Evolutionary conservation across 2,797 vertebrate genomes (phyloP), one percentile per base, ranked within the genome.

Genomic region (Ficedula albicollis): DNA sequence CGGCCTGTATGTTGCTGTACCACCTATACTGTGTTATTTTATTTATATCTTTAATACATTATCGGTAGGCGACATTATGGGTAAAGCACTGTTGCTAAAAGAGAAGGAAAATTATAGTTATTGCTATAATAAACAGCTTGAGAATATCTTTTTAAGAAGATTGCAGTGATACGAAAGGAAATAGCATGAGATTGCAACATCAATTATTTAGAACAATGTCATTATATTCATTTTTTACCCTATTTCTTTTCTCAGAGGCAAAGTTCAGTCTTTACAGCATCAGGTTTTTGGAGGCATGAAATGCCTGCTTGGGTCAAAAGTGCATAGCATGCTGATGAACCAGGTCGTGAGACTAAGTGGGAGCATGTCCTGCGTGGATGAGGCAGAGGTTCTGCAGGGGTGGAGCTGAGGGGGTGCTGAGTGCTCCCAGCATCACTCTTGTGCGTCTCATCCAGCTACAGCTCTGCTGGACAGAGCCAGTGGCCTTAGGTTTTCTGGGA

Each of bases 51-150:
- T 96, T 97, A 96, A 97, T 97, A 97, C 94, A 6, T 87, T 96
- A 92, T 95, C 84, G 41, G 91, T 93, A 94, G 93, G 94, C 21
- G 5, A 96, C 83, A 80, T 96, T 93, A 85, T 72, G 88, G 74
- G 88, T 94, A 89, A 96, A 96, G 88, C 91, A 82, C 77, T 94
- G 62, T 88, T 93, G 46, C 97, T 97, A 95, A 97, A 97, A 96
- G 92, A 92, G 96, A 98, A 97, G 92, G 95, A 96, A 97, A 97
- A 96, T 96, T 95, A 96, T 82, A 96, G 97, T 96, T 98, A 96
- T 97, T 96, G 94, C 91, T 92, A 67, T 92, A 90, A 96, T 96
- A 98, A 97, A 97, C 94, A 96, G 97, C 96, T 97, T 96, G 93
- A 95, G 87, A 97, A 96, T 96, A 96, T 95, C 86, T 95, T 95